Evolutionary conservation across 2,797 vertebrate species (phyloP), one percentile per base, ranked within the genome.

Genomic region (Graptemys geographica): DNA sequence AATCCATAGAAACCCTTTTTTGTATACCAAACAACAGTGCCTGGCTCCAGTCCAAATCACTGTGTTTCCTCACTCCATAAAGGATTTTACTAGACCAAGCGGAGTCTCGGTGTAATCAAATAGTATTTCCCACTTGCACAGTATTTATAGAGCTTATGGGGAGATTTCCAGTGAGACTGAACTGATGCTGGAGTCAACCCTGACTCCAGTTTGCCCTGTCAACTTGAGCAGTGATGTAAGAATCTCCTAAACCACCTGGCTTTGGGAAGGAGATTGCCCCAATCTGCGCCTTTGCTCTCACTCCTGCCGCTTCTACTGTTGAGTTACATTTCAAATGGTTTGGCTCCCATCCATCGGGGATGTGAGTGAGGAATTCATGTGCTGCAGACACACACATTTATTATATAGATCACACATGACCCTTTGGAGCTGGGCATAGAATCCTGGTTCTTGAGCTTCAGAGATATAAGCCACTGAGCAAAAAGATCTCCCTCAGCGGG

Each of bases 1-100:
- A 97, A 97, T 97, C 97, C 97, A 97, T 97, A 97, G 96, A 97
- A 97, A 97, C 97, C 81, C 11, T 96, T 97, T 95, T 97, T 94
- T 97, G 85, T 78, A 49, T 94, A 91, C 97, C 94, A 97, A 97
- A 97, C 95, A 97, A 97, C 93, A 96, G 97, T 94, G 94, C 94
- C 94, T 97, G 97, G 97, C 97, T 96, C 90, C 94, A 89, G 92
- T 92, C 95, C 96, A 97, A 92, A 90, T 89, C 52, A 0, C 96
- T 94, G 52, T 89, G 55, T 96, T 96, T 95, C 96, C 90, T 96
- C 97, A 96, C 97, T 96, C 95, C 96, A 96, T 96, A 96, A 97
- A 96, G 94, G 96, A 96, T 96, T 97, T 95, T 95, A 91, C 92
- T 96, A 47, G 15, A 89, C 93, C 92, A 33, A 89, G 74, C 4